Percentiles rank a stretch among this genome's conserved stretches.
phyloP scores from a whole-genome alignment of 2,888 invertebrate genomes.

The Drosophila trichaetosa region DNA sequence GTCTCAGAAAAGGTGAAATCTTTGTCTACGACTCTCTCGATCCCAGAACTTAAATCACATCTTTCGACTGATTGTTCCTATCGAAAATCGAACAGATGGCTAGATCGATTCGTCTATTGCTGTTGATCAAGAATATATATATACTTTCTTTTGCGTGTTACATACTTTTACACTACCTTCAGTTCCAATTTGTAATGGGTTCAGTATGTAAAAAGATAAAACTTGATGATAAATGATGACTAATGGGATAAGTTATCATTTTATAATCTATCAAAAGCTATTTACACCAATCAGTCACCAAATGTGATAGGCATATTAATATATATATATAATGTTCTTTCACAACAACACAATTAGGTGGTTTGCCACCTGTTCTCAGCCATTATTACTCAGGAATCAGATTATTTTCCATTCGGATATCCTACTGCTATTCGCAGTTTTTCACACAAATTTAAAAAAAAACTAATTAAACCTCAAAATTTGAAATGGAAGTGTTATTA shows the following conservation, averaged over 20 bases:
- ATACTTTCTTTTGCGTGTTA: not conserved
- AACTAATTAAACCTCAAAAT: not conserved
- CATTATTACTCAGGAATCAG: not conserved
- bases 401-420: not conserved
- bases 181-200: rapidly evolving
- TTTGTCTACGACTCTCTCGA: not conserved
- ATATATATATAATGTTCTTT: not conserved
- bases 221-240: not conserved
- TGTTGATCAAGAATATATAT: not conserved
- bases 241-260: not conserved
- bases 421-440: not conserved
- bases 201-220: not conserved
- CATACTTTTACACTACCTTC: not conserved
- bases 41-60: not conserved
- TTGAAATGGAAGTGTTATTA: not conserved
- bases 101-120: not conserved
- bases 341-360: rapidly evolving
- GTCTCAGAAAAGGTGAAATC: not conserved
- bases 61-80: not conserved
- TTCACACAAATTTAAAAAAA: not conserved
- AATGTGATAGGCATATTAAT: not conserved
- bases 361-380: not conserved
- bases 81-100: not conserved
- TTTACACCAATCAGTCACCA: not conserved
- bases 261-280: not conserved